These are phyloP conservation scores for Tolmerus cingulatus DNA, from an alignment of 2,888 invertebrate genomes.

Conservation along the genomic window DNA sequence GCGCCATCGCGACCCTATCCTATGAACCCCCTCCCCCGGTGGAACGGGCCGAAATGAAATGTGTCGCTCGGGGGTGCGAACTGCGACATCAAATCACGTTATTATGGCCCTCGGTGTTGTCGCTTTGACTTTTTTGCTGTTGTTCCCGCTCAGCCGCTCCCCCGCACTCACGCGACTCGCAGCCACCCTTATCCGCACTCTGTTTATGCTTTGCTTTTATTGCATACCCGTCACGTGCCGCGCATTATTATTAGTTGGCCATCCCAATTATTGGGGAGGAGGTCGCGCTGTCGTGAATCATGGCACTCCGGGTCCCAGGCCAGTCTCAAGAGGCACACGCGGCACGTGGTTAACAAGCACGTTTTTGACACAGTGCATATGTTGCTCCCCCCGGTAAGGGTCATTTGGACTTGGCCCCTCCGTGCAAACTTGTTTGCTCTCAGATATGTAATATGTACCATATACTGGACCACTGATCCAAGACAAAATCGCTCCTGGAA, in stretches of 20 bases:
- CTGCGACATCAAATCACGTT: slow-evolving; percentile 29
- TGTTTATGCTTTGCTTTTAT: slow-evolving; percentile 29
- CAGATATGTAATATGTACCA: no score
- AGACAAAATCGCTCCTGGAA: no score
- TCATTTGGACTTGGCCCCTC: not conserved
- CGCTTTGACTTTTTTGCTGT: slow-evolving; percentile 22
- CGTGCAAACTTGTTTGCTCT: no score
- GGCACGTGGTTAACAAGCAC: not conserved
- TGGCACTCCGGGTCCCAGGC: not conserved
- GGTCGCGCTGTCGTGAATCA: not conserved
- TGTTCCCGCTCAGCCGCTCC: not conserved
- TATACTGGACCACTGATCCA: no score
- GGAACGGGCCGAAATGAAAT: slow-evolving; percentile 2
- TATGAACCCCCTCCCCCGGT: not conserved
- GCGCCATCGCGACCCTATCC: not conserved
- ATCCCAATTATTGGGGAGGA: slow-evolving; percentile 5
- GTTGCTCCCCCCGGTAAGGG: no score
- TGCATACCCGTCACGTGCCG: slow-evolving; percentile 25
- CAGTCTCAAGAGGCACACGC: not conserved
- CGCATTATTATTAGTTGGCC: slow-evolving; percentile 29
- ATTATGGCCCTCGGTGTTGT: slow-evolving; percentile 12
- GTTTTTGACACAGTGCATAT: not conserved
- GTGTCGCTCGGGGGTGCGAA: slow-evolving; percentile 30
- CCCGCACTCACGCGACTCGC: not conserved
- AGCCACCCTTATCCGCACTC: not conserved